Conservation (phyloP, 2,797 vertebrate genomes). For the Aldrovandia affinis region DNA sequence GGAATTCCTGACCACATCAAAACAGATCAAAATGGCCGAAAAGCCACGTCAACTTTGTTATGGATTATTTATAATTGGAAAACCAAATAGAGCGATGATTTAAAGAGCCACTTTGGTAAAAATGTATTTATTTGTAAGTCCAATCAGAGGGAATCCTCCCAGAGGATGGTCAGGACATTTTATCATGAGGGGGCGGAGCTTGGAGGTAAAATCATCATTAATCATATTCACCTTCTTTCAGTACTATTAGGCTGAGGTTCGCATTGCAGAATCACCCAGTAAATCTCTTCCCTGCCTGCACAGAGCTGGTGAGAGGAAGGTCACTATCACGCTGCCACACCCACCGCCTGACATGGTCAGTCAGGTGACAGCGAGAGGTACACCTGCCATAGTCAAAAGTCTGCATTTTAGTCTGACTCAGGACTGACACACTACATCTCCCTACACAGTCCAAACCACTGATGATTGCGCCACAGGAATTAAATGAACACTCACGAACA, state of each 20-base stretch:
- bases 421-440: neutral
- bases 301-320: neutral
- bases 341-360: neutral
- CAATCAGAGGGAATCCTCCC: neutral
- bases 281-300: too few species aligned
- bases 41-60: constrained; percentile 8
- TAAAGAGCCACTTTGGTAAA: neutral
- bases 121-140: neutral
- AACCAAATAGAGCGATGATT: neutral
- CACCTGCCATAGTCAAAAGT: too few species aligned
- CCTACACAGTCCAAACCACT: neutral
- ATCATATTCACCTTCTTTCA: neutral
- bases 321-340: neutral
- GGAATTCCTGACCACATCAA: constrained; percentile 17
- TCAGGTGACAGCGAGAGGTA: neutral
- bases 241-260: neutral
- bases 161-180: neutral
- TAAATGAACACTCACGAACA: too few species aligned
- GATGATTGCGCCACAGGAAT: too few species aligned
- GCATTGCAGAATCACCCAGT: neutral
- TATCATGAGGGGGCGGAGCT: neutral
- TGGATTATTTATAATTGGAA: neutral
- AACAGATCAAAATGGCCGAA: neutral
- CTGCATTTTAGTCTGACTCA: neutral
- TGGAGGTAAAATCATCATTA: neutral